Base-by-base conservation (phyloP, 2,113 vertebrate genomes). In the Chloebia gouldiae region DNA sequence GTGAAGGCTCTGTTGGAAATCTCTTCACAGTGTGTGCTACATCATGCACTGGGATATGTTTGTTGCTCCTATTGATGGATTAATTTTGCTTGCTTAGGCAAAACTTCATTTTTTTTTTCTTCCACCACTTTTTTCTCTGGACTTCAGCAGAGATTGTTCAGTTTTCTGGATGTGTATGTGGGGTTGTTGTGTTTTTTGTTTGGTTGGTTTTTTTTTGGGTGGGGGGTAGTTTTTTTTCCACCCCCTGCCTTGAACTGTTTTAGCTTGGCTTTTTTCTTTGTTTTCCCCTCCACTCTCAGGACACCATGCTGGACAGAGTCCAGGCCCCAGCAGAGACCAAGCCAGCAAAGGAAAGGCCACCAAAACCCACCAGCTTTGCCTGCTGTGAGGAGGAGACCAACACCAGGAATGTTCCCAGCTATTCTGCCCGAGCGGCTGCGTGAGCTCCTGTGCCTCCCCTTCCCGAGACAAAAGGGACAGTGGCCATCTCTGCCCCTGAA, bases 271-370 rank as follows among this genome's bases (percentile, higher is more conserved):
- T 45, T 15, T 13, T 35, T 37, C 28, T 7, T 47, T 20, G 31
- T 14, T 25, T 25, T 2, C 23, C 12, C 11, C 39, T 47, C 42
- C 3, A 4, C 27, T 56, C 16, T 39, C 39, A n/a, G n/a, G n/a
- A n/a, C n/a, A n/a, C n/a, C n/a, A n/a, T n/a, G 2, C 30, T 1
- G 0, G 30, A 22, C 0, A n/a, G n/a, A 2, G 30, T 50, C 23
- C 2, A 0, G 49, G 25, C 20, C 22, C 33, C 51, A 56, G 50
- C 8, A 20, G 30, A 56, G 16, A 37, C 28, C 4, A 2, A 56
- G 27, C 6, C n/a, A 78, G 59, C 24, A 42, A 10, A 33, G 44
- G 27, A 13, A 39, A 39, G n/a, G 28, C 10, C 63, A 47, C 28
- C 22, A 47, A 39, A 47, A 10, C 27, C 60, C 60, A 37, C 2